Percentiles rank a stretch among this genome's conserved stretches.
phyloP scores from a whole-genome alignment of 1,140 invertebrate genomes.

The Heliconius melpomene region DNA sequence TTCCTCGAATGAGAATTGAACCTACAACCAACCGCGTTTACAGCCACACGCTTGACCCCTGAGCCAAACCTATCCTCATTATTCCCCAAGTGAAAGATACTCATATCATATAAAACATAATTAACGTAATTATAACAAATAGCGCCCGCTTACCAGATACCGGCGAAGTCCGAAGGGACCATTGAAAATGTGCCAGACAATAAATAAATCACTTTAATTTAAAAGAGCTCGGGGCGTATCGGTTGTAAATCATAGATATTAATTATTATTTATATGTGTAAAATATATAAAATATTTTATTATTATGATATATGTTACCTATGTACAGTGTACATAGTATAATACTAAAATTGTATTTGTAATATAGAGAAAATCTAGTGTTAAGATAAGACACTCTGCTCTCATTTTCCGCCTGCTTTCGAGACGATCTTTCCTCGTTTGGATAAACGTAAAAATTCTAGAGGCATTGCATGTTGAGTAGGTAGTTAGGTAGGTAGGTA shows the following conservation, averaged over 20 bases:
- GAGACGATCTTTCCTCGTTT: too few species aligned
- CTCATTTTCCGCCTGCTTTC: too few species aligned
- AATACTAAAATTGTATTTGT: too few species aligned
- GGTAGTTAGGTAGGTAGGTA: too few species aligned
- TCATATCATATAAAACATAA: slow-evolving; percentile 1
- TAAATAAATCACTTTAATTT: slow-evolving; percentile 4
- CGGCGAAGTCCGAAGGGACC: neutral
- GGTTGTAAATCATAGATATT: neutral
- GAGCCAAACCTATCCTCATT: too few species aligned
- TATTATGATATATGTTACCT: neutral
- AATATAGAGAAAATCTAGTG: too few species aligned
- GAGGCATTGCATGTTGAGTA: too few species aligned
- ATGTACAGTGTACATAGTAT: too few species aligned
- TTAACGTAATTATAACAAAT: slow-evolving; percentile 13
- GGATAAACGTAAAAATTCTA: too few species aligned
- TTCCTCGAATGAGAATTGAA: neutral
- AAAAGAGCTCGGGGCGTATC: neutral
- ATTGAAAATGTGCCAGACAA: slow-evolving; percentile 1
- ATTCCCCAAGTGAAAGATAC: neutral
- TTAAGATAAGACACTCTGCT: too few species aligned
- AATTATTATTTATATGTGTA: neutral
- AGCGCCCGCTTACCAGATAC: neutral
- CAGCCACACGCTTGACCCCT: too few species aligned
- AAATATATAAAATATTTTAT: neutral
- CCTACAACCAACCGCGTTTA: neutral